Percentiles rank a stretch among this genome's conserved stretches.
phyloP scores from a whole-genome alignment of 2,797 vertebrate genomes.

The Chaetophractus vellerosus region DNA sequence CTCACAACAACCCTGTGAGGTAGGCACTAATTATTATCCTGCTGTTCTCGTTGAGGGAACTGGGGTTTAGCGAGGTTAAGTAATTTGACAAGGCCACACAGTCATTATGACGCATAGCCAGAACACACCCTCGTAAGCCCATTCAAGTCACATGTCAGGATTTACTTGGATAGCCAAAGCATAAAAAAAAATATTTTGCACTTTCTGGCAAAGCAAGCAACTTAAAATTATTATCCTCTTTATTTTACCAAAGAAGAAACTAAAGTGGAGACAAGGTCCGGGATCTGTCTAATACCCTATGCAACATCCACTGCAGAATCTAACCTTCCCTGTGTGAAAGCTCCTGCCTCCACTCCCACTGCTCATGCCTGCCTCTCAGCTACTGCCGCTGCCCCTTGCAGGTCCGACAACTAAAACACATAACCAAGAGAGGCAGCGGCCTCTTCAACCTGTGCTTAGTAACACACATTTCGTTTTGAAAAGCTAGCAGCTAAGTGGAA shows the following conservation, averaged over 20 bases:
- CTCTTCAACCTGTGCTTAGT: not conserved
- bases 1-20: not conserved
- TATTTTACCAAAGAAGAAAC: conserved; percentile 23
- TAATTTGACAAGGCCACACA: not conserved
- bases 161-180: not conserved
- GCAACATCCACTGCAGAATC: not conserved
- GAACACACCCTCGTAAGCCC: not conserved
- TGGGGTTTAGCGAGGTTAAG: not conserved
- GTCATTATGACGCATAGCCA: not conserved
- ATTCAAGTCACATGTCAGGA: not conserved
- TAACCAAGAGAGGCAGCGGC: not conserved
- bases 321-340: not conserved
- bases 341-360: not conserved
- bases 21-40: not conserved
- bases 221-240: conserved; percentile 38
- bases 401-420: not conserved
- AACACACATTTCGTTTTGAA: not conserved
- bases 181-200: not conserved
- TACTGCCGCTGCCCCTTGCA: not conserved
- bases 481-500: not conserved
- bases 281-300: not conserved
- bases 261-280: not conserved
- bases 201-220: conserved; percentile 32
- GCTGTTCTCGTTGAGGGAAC: not conserved
- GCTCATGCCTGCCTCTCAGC: not conserved